Evolutionary conservation across 2,797 vertebrate genomes (phyloP).

Genomic region (Silurus aristotelis): DNA sequence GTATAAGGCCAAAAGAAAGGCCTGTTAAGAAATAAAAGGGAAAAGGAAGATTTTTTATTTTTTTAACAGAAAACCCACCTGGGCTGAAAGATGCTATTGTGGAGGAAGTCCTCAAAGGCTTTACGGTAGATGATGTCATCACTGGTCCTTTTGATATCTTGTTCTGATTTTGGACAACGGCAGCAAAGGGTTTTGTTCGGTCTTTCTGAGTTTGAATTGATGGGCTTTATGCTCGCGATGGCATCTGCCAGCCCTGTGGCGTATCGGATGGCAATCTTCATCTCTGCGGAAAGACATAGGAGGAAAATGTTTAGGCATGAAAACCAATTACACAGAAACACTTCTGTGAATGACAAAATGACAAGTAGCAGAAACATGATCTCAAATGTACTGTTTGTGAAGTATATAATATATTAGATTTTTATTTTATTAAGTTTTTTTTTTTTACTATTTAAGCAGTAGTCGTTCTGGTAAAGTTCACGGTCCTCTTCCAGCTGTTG

Average conservation of each 20-base stretch:
- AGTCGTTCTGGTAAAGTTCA: conserved; percentile 93
- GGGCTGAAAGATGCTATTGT: conserved; percentile 95
- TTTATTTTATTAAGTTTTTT: no score
- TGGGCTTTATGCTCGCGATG: conserved; percentile 85
- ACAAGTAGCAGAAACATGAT: no score
- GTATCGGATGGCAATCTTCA: conserved; percentile 89
- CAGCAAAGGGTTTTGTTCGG: conserved; percentile 88
- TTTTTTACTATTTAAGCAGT: conserved; percentile 83
- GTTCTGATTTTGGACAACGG: conserved; percentile 87
- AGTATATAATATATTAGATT: not conserved
- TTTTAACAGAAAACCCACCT: conserved; percentile 71
- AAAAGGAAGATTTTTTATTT: not conserved
- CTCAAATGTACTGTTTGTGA: no score
- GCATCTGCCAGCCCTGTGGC: conserved; percentile 85
- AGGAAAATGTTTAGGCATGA: not conserved
- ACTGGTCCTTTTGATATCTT: conserved; percentile 87
- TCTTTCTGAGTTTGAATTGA: conserved; percentile 80
- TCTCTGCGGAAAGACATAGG: conserved; percentile 69
- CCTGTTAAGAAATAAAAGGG: not conserved
- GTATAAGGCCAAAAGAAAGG: conserved; percentile 18
- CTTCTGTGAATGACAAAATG: no score
- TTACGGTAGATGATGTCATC: conserved; percentile 92
- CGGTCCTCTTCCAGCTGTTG: conserved; percentile 91
- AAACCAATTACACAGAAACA: not conserved
- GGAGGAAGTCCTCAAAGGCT: conserved; percentile 96